Base-by-base conservation (phyloP, 2,888 invertebrate species). In the Chloroclysta siterata region DNA sequence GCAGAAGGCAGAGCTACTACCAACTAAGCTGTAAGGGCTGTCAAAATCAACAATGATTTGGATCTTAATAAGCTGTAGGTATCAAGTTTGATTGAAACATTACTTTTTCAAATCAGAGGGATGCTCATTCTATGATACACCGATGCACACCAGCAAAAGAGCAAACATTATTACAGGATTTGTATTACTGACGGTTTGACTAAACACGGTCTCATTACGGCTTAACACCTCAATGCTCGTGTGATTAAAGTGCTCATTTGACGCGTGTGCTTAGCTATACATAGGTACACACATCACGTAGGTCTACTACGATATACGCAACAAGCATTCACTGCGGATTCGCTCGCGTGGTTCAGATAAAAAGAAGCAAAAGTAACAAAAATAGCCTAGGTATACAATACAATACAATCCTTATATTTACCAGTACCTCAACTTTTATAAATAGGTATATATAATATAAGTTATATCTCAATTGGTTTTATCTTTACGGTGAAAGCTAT, bases 161-260 rank as follows among this genome's bases (percentile, higher is more conserved):
- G 1, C 33, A 33, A 50, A 29, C 33, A 50, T 15, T 53, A 33
- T 36, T n/a, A 17, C 41, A 13, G 28, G 14, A 42, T 50, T 28
- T 33, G 28, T 48, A 17, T 36, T 44, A 17, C 17, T 46, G 46
- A 46, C 46, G 46, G 46, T 46, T 15, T 46, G 46, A 46, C 46
- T 46, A 46, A 46, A 46, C 50, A 36, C 22, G 51, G 57, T 58
- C 60, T 65, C 61, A 58, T 65, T 65, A 59, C 14, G 47, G 58
- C 51, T 58, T 61, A 65, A 58, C 61, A 58, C 65, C 61, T 65
- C 53, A 61, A 47, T 58, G 58, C 54, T 41, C 46, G 41, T 47
- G 65, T 58, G 60, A 65, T 65, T 58, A 53, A 60, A 61, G 58
- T 54, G 61, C 14, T 65, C 46, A 39, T 48, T 36, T 60, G 53